phyloP scores from a whole-genome alignment of 2,113 vertebrate genomes.

The Sphaerodactylus townsendi region DNA sequence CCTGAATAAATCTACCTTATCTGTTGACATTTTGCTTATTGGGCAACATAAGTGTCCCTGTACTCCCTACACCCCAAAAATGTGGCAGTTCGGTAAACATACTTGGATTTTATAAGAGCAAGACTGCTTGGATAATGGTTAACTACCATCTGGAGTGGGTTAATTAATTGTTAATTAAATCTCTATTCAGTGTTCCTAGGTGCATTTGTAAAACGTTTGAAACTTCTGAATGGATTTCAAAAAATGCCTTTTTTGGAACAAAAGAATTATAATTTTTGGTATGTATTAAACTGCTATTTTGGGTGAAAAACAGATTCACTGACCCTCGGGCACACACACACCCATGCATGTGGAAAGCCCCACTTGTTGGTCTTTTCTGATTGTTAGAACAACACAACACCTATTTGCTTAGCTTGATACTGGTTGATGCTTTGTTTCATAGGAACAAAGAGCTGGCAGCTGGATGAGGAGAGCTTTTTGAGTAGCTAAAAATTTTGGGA shows the following conservation, averaged over 20 bases:
- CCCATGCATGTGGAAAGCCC: neutral
- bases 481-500: no score
- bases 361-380: neutral
- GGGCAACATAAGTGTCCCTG: neutral
- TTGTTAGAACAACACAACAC: neutral
- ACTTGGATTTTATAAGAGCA: no score
- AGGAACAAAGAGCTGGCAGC: neutral
- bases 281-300: neutral
- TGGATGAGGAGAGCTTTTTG: neutral
- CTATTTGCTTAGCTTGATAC: neutral
- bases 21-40: neutral
- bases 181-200: neutral
- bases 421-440: neutral
- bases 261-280: neutral
- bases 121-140: neutral
- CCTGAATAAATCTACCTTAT: neutral
- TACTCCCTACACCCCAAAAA: no score
- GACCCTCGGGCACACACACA: neutral
- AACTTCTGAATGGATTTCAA: neutral
- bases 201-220: neutral
- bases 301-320: neutral
- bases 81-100: no score
- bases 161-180: neutral
- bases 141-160: neutral
- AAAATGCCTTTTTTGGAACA: neutral